Percentiles rank a stretch among this genome's conserved stretches.
phyloP scores from a whole-genome alignment of 1,140 invertebrate species.

The Pectinophora gossypiella region DNA sequence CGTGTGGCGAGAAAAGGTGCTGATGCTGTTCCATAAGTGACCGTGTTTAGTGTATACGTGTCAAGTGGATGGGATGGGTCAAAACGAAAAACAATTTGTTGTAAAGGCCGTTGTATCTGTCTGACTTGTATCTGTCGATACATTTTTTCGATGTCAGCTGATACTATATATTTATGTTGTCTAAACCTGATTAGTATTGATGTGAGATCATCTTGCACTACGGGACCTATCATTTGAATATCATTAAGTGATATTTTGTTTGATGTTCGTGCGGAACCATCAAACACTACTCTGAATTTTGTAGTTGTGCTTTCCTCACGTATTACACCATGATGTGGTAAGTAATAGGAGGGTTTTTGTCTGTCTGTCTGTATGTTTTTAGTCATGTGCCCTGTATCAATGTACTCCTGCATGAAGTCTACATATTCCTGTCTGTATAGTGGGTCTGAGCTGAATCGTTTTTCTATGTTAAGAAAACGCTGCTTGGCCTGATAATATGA shows the following conservation, averaged over 20 bases:
- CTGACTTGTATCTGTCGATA: conserved; percentile 35
- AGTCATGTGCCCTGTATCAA: conserved; percentile 1
- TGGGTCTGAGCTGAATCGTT: no score
- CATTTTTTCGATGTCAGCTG: conserved; percentile 29
- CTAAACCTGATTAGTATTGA: conserved; percentile 13
- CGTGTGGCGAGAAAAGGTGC: conserved; percentile 42
- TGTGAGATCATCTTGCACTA: conserved; percentile 30
- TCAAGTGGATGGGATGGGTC: conserved; percentile 5
- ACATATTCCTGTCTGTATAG: no score
- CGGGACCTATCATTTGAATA: conserved; percentile 27
- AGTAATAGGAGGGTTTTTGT: conserved; percentile 25
- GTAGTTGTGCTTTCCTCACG: conserved; percentile 22
- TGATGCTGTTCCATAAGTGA: conserved; percentile 29
- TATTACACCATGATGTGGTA: conserved; percentile 45
- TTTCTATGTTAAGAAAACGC: no score
- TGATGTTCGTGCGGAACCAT: conserved; percentile 20
- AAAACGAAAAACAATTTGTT: conserved; percentile 37
- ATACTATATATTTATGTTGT: conserved; percentile 16
- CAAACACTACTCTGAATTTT: conserved; percentile 31
- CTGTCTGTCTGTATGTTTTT: background rate
- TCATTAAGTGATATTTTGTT: conserved; percentile 32
- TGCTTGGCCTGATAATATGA: no score
- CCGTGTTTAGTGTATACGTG: conserved; percentile 16
- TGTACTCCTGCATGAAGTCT: conserved; percentile 7
- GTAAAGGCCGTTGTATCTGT: conserved; percentile 25